Conservation (phyloP, 30 jellyfish, hydroid and myxozoan genomes). For the Catostylus mosaicus region DNA sequence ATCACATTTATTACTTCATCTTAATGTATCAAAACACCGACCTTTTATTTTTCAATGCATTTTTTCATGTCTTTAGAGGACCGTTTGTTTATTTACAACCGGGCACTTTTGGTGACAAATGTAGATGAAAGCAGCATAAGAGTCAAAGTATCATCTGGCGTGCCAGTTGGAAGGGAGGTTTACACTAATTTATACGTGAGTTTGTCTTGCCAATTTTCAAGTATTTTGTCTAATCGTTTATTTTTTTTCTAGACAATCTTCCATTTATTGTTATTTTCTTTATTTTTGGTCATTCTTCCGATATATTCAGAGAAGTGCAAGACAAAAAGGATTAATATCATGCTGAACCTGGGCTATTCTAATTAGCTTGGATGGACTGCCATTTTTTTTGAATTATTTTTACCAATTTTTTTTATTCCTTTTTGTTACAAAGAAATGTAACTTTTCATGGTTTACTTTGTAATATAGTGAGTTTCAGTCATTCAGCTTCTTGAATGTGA, state of each 20-base stretch:
- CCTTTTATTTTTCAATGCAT: background rate
- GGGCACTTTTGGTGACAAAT: background rate
- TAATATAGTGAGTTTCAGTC: background rate
- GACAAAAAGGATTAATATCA: background rate
- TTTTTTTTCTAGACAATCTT: too few relatives aligned
- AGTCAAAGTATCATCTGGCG: background rate
- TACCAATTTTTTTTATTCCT: background rate
- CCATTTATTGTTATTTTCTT: background rate
- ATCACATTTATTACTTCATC: too few relatives aligned
- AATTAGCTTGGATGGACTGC: background rate
- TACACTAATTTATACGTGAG: slow-evolving; percentile 24
- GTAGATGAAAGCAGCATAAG: slow-evolving; percentile 10
- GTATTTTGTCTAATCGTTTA: too few relatives aligned
- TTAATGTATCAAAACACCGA: too few relatives aligned
- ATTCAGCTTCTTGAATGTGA: too few relatives aligned
- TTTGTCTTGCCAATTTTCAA: background rate
- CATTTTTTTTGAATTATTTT: background rate
- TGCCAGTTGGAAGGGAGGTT: slow-evolving; percentile 15
- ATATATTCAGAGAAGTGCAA: background rate
- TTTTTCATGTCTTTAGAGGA: slow-evolving; percentile 1
- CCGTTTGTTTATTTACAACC: slow-evolving; percentile 7
- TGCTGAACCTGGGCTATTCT: background rate
- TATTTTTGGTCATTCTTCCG: background rate
- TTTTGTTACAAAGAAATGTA: background rate
- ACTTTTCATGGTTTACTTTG: background rate